Percentiles rank a stretch among this genome's conserved stretches.
Conservation (phyloP, 2,888 invertebrate species). For the Petrolisthes cinctipes region DNA sequence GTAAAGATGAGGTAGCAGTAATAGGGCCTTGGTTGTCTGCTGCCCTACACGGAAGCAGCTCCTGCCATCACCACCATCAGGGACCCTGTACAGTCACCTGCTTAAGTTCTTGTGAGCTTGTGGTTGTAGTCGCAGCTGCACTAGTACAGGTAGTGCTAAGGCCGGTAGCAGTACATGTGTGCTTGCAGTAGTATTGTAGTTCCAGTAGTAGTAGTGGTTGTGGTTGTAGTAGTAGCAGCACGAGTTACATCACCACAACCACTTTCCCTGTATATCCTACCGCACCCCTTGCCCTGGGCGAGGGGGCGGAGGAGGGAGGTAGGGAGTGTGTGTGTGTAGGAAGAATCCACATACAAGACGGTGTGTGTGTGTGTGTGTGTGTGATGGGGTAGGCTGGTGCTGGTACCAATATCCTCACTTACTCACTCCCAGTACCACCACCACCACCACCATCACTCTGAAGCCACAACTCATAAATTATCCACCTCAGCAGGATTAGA, state of each 20-base stretch:
- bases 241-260: background rate
- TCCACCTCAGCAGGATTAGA: too few relatives aligned
- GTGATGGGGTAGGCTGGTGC: background rate
- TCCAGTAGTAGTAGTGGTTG: background rate
- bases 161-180: background rate
- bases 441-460: too few relatives aligned
- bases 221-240: background rate
- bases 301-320: background rate
- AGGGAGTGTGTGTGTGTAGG: background rate
- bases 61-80: too few relatives aligned
- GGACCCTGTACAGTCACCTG: too few relatives aligned
- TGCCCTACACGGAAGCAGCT: conserved; percentile 24
- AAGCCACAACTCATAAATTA: too few relatives aligned
- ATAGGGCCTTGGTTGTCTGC: background rate
- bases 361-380: background rate
- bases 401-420: background rate
- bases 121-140: background rate
- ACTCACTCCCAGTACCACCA: background rate
- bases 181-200: background rate
- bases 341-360: background rate
- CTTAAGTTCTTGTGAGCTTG: background rate
- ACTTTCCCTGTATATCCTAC: too few relatives aligned
- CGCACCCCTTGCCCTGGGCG: background rate
- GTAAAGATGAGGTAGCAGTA: background rate
- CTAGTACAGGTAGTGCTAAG: background rate